Base-by-base conservation (phyloP, 1,140 invertebrate genomes). In the Leptopilina clavipes region DNA sequence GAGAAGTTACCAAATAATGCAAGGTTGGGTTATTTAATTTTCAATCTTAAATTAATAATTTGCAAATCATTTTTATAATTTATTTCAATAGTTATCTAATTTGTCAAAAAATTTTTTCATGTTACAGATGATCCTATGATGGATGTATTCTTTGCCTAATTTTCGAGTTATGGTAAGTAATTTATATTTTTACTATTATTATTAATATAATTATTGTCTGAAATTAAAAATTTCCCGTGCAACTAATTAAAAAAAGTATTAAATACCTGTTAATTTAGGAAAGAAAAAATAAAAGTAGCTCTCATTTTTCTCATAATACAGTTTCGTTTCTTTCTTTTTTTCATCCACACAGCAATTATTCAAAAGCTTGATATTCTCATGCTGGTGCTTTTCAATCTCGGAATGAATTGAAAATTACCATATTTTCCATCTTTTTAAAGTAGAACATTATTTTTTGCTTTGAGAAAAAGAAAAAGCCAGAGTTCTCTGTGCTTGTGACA, bases 131-230 rank as follows among this genome's bases (percentile, higher is more conserved):
- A 65, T 65, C 59, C 19, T n/a, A 22, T 65, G 59, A 65, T 65
- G 59, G 59, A 65, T 65, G 59, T 65, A 22, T 65, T 65, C 59
- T 65, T 3, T 22, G 25, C 12, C 59, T 65, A 65, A 65, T 65
- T 31, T 65, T 31, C 22, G 25, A 12, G 59, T 65, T 65, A 65
- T 65, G 59, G 59, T 65, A 37, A 65, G 59, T 31, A 31, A 12
- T 31, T 31, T 31, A 2, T 31, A 31, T 31, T 31, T 31, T 1
- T 31, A 31, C n/a, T 31, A 31, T 31, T 5, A 31, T 31, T 31
- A 31, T 31, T 31, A 2, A 31, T 31, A 31, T 31, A 2, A 2
- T 31, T 31, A 31, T 31, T 31, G 25, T 31, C 25, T 1, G 9
- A 9, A 40, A 40, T 8, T 0, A 40, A 40, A 40, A 40, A 40